Base-by-base conservation (phyloP, 2,888 invertebrate species). In the Nymphalis c-album region DNA sequence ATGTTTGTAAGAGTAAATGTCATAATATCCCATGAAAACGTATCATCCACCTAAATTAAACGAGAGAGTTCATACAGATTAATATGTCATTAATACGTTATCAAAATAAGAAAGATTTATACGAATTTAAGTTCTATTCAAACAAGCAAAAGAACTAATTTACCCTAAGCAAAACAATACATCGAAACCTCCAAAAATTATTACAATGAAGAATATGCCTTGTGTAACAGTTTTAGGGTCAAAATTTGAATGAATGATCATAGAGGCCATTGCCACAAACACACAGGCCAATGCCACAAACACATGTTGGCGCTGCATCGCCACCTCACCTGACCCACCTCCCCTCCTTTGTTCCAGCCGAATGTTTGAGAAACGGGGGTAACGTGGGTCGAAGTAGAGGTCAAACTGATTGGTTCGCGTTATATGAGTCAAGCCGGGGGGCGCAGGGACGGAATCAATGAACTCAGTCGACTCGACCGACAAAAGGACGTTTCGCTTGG, bases 381-480 rank as follows among this genome's bases (percentile, higher is more conserved):
- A 63, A 55, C 61, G 64, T 70, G 63, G 63, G 74, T 67, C 66
- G 48, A 66, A 73, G 70, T 64, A 75, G 78, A 71, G 89, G 75
- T 85, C 86, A 76, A 22, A 51, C 17, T 67, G 31, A 47, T 58
- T 86, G 88, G 90, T 78, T 78, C 60, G 75, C 73, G 80, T 78
- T 83, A 80, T 82, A 78, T 80, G 84, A 85, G 85, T 83, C 84
- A 72, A 74, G 75, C 73, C 71, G 72, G 79, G 78, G 89, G 88
- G 88, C 86, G 86, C 86, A 87, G 86, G 83, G 86, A 84, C 81
- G 87, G 90, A 91, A 90, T 91, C 91, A 91, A 90, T 91, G 91
- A 91, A 91, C 91, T 90, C 88, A 79, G 84, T 80, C 78, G 85
- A 84, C 81, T 80, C 87, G 88, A 83, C 90, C 89, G 90, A 89